Base-by-base conservation (phyloP, 2,888 invertebrate species). In the Physocephala rufipes region DNA sequence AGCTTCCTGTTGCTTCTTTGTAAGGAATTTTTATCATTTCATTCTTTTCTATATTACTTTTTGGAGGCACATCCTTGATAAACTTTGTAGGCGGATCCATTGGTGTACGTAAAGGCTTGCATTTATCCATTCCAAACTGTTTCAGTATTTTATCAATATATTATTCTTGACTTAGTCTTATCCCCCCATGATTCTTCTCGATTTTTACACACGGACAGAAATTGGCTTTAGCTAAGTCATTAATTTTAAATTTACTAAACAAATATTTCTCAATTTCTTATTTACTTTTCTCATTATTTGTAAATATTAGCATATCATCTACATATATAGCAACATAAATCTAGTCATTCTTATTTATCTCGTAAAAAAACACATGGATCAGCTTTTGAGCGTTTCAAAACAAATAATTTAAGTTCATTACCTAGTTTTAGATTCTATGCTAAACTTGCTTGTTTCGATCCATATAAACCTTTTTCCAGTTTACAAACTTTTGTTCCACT, bases 21-120 rank as follows among this genome's bases (percentile, higher is more conserved):
- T 76, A 76, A 7, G 74, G 74, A 2, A 75, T 58, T 51, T 72
- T 72, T 62, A 53, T 59, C 75, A 74, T 76, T 58, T 68, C 53
- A 24, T 73, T 36, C 49, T 59, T 72, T 59, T 74, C 73, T 26
- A 43, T 61, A 12, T 75, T 72, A 36, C 59, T 65, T 16, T 43
- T 55, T 21, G 77, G 75, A 71, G 73, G 75, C 70, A 75, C 72
- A 4, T 71, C 67, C 7, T 61, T 16, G 1, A 68, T 28, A 2
- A 74, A 45, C 16, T 73, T 76, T 72, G 43, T 70, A 70, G 16
- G 71, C 71, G 49, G 66, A 19, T 49, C 49, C n/a, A 49, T 15
- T 49, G 49, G 49, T 49, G 49, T 49, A 24, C 5, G 47, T 3
- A 73, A 24, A 49, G 36, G 36, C 3, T 71, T 67, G 51, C 63